Evolutionary conservation across 2,888 invertebrate genomes (phyloP).

Genomic region (Dasypolia templi): DNA sequence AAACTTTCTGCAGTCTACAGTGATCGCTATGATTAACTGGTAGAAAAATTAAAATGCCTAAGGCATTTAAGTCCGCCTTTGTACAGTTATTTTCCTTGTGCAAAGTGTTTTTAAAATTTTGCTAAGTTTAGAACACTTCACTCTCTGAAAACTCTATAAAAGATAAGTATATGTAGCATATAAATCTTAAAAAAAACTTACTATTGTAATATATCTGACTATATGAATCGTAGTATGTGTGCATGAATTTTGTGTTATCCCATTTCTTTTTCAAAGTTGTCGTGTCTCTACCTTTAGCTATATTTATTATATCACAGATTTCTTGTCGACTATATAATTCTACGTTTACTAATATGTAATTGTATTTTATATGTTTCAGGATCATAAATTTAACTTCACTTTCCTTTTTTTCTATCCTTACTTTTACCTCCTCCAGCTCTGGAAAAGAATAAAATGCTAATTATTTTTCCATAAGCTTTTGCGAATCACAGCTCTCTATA

Average conservation of each 20-base stretch:
- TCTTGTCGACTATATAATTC: rapidly evolving
- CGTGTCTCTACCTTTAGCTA: background rate
- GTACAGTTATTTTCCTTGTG: background rate
- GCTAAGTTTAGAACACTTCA: background rate
- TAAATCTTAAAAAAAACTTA: background rate
- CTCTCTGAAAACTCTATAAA: background rate
- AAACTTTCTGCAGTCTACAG: background rate
- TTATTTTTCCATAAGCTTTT: background rate
- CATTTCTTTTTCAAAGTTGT: too few species aligned
- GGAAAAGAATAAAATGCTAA: background rate
- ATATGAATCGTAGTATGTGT: too few species aligned
- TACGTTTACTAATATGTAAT: background rate
- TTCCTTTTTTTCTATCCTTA: background rate
- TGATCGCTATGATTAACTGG: background rate
- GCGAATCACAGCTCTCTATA: background rate
- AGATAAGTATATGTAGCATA: background rate
- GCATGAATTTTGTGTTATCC: too few species aligned
- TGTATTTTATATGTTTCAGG: rapidly evolving
- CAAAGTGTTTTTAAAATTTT: background rate
- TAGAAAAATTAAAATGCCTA: background rate
- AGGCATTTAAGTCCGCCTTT: background rate
- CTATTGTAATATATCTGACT: background rate
- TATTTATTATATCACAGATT: background rate
- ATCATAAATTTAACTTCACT: background rate
- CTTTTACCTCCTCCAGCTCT: rapidly evolving